A percentile compares a stretch with the other conserved stretches of the same genome.
These are phyloP conservation scores for Epinephelus fuscoguttatus DNA, from an alignment of 2,113 vertebrate species.

Conservation along the genomic window DNA sequence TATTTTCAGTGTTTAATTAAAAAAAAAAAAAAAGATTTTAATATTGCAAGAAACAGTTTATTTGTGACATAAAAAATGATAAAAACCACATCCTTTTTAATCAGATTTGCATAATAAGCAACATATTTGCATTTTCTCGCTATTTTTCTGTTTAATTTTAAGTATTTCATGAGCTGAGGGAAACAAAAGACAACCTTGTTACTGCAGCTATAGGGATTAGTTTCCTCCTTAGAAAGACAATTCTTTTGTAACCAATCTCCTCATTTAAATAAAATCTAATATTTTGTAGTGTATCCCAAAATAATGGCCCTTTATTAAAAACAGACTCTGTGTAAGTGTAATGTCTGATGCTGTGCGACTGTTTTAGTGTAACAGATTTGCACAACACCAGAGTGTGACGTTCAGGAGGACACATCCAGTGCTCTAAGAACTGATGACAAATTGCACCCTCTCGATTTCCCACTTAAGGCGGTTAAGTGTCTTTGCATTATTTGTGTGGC, in stretches of 20 bases:
- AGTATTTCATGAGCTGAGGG: background rate
- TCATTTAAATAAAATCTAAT: background rate
- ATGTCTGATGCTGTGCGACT: background rate
- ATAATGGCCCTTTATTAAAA: too few species aligned
- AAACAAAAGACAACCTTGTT: background rate
- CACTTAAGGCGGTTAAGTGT: slow-evolving; percentile 37
- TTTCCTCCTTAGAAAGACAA: background rate
- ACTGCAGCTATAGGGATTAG: background rate
- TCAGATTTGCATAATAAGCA: background rate
- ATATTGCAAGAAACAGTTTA: background rate
- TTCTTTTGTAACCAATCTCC: background rate
- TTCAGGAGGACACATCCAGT: slow-evolving; percentile 6
- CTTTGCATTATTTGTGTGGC: slow-evolving; percentile 59
- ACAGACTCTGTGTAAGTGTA: background rate
- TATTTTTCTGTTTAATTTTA: background rate
- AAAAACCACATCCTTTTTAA: background rate
- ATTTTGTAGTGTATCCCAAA: background rate
- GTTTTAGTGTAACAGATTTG: slow-evolving; percentile 6
- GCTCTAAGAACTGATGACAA: slow-evolving; percentile 47
- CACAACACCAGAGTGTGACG: slow-evolving; percentile 11
- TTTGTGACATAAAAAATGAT: background rate
- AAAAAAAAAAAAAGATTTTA: background rate
- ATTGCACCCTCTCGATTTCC: slow-evolving; percentile 48
- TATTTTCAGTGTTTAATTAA: background rate
- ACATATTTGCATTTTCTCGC: background rate